Conservation (phyloP, 2,113 vertebrate species). For the Siniperca chuatsi region DNA sequence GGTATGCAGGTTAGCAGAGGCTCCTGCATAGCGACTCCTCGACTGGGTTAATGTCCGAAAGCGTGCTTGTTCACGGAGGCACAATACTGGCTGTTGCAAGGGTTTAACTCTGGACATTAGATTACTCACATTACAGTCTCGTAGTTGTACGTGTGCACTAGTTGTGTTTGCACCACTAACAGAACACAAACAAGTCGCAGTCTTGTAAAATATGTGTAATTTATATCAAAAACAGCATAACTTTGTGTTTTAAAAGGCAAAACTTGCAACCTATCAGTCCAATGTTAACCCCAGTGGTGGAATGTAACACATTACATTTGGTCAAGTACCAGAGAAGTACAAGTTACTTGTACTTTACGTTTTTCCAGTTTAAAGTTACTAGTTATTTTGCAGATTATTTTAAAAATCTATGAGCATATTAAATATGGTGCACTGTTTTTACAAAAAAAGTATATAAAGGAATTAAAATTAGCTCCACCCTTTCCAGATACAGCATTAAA, state of each 20-base stretch:
- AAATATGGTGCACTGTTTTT: not conserved
- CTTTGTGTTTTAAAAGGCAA: not conserved
- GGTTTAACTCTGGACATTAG: not conserved
- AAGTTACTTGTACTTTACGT: not conserved
- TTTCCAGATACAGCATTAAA: not conserved
- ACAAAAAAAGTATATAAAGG: not conserved
- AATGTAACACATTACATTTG: not conserved
- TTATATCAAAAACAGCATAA: not conserved
- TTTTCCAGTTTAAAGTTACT: not conserved
- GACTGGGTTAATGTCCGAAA: not conserved
- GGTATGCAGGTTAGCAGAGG: not conserved
- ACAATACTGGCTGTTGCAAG: not conserved
- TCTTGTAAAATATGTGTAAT: not conserved
- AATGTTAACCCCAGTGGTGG: not conserved
- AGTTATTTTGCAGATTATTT: not conserved
- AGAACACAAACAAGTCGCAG: not conserved
- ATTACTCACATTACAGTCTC: not conserved
- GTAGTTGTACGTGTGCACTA: not conserved
- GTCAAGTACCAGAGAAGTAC: not conserved
- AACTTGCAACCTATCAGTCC: not conserved
- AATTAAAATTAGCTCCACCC: not conserved
- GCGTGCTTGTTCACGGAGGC: not conserved
- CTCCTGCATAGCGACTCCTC: slow-evolving; percentile 12
- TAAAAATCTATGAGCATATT: not conserved
- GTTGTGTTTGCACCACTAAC: not conserved